These are phyloP conservation scores for Cheilosia urbana DNA, from an alignment of 2,888 invertebrate genomes.

Conservation along the genomic window DNA sequence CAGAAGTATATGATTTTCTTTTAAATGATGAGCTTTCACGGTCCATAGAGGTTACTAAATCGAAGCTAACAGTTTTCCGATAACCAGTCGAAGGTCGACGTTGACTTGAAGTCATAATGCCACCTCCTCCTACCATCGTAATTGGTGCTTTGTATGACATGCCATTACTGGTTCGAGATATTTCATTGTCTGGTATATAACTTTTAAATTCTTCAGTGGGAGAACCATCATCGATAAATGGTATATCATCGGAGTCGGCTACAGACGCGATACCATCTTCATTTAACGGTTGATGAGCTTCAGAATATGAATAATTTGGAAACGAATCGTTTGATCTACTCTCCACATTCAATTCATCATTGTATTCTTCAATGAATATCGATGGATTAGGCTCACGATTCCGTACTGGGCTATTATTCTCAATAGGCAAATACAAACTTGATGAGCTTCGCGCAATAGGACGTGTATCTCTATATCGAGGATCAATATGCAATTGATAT, in stretches of 20 bases:
- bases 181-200: constrained; percentile 76
- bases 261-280: constrained; percentile 83
- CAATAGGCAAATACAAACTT: constrained; percentile 79
- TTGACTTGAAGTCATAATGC: constrained; percentile 77
- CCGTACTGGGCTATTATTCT: constrained; percentile 69
- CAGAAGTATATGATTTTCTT: constrained; percentile 81
- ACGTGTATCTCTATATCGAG: constrained; percentile 83
- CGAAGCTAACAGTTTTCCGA: constrained; percentile 83
- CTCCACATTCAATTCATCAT: constrained; percentile 76
- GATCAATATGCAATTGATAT: constrained; percentile 83
- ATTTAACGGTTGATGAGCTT: constrained; percentile 83
- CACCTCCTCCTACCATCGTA: constrained; percentile 51
- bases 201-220: constrained; percentile 80
- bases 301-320: constrained; percentile 79
- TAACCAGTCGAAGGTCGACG: constrained; percentile 77
- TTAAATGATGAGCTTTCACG: constrained; percentile 64
- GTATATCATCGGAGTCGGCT: constrained; percentile 82
- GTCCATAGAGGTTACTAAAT: constrained; percentile 78
- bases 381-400: constrained; percentile 79
- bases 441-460: constrained; percentile 82
- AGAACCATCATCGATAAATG: constrained; percentile 84
- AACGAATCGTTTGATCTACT: constrained; percentile 81
- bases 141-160: constrained; percentile 21
- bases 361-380: constrained; percentile 83
- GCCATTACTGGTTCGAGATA: not conserved